Percentiles rank a stretch among this genome's conserved stretches.
phyloP scores from a whole-genome alignment of 1,140 invertebrate species.

The Drosophila pallidifrons region DNA sequence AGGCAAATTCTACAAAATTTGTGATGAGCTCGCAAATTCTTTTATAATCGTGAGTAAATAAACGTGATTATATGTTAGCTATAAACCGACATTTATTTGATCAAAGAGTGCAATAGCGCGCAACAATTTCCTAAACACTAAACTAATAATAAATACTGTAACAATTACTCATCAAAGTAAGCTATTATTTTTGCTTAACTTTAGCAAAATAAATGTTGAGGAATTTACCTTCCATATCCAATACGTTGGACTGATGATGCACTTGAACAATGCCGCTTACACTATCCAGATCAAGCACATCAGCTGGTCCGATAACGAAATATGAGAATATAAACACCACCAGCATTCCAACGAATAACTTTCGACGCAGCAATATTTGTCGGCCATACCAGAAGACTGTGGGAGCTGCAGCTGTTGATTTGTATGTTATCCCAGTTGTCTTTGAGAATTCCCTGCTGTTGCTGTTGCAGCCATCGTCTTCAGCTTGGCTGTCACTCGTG shows the following conservation, averaged over 20 bases:
- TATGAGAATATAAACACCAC: constrained; percentile 59
- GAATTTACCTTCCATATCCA: constrained; percentile 73
- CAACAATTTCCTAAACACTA: no score
- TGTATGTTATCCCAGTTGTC: constrained; percentile 7
- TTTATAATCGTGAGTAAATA: no score
- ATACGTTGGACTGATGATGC: constrained; percentile 68
- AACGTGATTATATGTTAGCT: no score
- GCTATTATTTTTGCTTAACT: no score
- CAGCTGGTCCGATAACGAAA: constrained; percentile 55
- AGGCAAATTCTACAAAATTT: no score
- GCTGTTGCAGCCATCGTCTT: constrained; percentile 5
- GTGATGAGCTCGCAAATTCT: no score
- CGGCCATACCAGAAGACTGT: constrained; percentile 27
- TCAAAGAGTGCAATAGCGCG: no score
- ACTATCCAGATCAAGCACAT: constrained; percentile 64
- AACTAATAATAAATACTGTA: neutral
- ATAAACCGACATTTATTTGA: no score
- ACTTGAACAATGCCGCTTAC: constrained; percentile 47
- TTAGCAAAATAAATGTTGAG: no score
- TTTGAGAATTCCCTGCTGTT: constrained; percentile 9
- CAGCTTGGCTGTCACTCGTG: constrained; percentile 15
- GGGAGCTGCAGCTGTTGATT: neutral
- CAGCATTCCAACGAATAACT: constrained; percentile 46
- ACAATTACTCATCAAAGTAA: neutral
- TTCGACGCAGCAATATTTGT: constrained; percentile 47